A percentile compares a stretch with the other conserved stretches of the same genome.
Conservation (phyloP, 1,140 invertebrate species). For the Hylyphantes graminicola region DNA sequence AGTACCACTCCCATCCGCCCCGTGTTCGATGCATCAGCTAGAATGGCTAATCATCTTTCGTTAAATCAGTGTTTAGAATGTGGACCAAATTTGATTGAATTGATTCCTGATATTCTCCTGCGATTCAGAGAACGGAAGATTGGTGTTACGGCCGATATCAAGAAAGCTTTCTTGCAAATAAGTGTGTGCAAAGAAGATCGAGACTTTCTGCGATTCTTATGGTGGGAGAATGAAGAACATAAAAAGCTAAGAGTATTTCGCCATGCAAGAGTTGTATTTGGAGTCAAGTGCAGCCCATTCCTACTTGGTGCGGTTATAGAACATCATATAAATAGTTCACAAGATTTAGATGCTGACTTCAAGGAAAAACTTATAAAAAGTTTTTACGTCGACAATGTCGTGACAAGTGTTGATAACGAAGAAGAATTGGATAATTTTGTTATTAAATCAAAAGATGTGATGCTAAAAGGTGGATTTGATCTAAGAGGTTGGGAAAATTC, state of each 20-base stretch:
- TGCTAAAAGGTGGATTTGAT: background rate
- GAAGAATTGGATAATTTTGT: background rate
- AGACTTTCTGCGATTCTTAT: background rate
- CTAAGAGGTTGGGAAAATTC: conserved; percentile 10
- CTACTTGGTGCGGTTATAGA: background rate
- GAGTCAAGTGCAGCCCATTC: background rate
- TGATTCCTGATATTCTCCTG: background rate
- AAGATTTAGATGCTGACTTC: background rate
- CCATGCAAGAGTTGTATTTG: background rate
- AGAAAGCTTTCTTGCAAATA: background rate
- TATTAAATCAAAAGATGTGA: background rate
- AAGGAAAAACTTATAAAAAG: background rate
- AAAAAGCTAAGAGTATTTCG: background rate
- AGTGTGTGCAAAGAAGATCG: background rate
- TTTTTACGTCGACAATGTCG: conserved; percentile 11
- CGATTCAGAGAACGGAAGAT: background rate
- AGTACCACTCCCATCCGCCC: background rate
- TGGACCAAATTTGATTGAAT: background rate
- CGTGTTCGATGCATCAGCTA: background rate
- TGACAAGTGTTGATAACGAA: conserved; percentile 1
- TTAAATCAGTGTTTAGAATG: background rate
- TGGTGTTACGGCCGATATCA: background rate
- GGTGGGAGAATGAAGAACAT: background rate
- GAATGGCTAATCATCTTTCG: background rate
- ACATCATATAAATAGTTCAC: background rate